A percentile compares a stretch with the other conserved stretches of the same genome.
Evolutionary conservation across 2,113 vertebrate species (phyloP).

Genomic region (Dolichallabes microphthalmus): DNA sequence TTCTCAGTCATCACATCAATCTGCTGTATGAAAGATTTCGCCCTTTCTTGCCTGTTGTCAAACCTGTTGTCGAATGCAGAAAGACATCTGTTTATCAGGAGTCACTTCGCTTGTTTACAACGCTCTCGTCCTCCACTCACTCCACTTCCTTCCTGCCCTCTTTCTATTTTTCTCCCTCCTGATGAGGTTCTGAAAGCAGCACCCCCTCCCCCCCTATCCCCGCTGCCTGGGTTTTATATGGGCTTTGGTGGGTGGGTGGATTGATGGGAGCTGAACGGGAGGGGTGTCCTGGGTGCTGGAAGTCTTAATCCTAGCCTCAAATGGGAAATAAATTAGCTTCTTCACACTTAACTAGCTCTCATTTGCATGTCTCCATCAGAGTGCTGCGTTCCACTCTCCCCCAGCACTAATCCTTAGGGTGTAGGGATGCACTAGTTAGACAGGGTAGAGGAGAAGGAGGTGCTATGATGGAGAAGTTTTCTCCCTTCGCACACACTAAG

Average conservation of each 20-base stretch:
- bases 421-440: conserved; percentile 63
- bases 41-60: conserved; percentile 19
- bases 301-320: conserved; percentile 80
- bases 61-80: conserved; percentile 1
- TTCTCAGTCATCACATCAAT: conserved; percentile 44
- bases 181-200: conserved; percentile 52
- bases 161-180: conserved; percentile 46
- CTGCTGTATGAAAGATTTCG: conserved; percentile 2
- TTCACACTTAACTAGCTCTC: conserved; percentile 85
- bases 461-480: conserved; percentile 53
- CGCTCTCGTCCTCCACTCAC: conserved; percentile 42
- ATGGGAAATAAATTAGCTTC: conserved; percentile 86
- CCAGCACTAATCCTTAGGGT: conserved; percentile 73
- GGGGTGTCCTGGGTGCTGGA: conserved; percentile 64
- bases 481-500: conserved; percentile 20
- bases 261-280: background rate
- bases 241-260: conserved; percentile 51
- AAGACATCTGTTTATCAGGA: conserved; percentile 41
- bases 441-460: conserved; percentile 38
- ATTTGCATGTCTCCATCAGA: conserved; percentile 76
- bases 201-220: conserved; percentile 1
- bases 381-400: conserved; percentile 68
- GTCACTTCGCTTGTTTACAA: conserved; percentile 24
- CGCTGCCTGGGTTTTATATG: conserved; percentile 48
- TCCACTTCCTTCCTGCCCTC: conserved; percentile 14